Percentiles rank a stretch among this genome's conserved stretches.
These are phyloP conservation scores for Monoplex corrugatus DNA, from an alignment of 2,888 invertebrate genomes.

Conservation along the genomic window DNA sequence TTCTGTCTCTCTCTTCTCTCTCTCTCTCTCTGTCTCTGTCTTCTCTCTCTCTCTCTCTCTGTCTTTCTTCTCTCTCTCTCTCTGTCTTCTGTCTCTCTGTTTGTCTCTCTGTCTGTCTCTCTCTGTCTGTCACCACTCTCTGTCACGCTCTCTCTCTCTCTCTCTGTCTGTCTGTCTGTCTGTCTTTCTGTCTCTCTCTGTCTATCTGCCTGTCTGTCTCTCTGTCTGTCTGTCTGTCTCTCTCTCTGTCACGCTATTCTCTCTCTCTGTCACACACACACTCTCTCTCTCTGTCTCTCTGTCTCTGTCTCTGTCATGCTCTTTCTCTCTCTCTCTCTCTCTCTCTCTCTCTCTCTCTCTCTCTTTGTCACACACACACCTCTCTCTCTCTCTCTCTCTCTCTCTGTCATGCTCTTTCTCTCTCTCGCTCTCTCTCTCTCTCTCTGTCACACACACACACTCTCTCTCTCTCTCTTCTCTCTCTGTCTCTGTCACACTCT, in stretches of 20 bases:
- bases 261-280: too few species aligned
- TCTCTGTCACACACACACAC: not conserved
- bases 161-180: too few species aligned
- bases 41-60: not conserved
- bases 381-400: not conserved
- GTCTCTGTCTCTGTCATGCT: not conserved
- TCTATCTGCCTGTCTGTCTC: too few species aligned
- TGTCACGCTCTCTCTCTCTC: not conserved
- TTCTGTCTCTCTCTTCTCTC: not conserved
- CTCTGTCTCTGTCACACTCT: not conserved
- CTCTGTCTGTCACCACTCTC: not conserved
- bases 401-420: not conserved
- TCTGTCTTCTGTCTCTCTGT: too few species aligned
- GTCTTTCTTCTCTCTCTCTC: not conserved
- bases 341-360: not conserved
- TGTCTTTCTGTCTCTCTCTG: too few species aligned
- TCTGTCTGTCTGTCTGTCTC: not conserved
- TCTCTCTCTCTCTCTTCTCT: not conserved
- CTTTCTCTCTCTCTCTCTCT: not conserved
- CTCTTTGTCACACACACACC: not conserved
- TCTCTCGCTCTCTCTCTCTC: not conserved
- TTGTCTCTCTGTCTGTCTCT: too few species aligned
- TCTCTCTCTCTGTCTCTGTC: not conserved
- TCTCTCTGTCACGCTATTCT: not conserved
- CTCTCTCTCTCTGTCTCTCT: not conserved